phyloP scores from a whole-genome alignment of 2,797 vertebrate species.

The Artibeus jamaicensis region DNA sequence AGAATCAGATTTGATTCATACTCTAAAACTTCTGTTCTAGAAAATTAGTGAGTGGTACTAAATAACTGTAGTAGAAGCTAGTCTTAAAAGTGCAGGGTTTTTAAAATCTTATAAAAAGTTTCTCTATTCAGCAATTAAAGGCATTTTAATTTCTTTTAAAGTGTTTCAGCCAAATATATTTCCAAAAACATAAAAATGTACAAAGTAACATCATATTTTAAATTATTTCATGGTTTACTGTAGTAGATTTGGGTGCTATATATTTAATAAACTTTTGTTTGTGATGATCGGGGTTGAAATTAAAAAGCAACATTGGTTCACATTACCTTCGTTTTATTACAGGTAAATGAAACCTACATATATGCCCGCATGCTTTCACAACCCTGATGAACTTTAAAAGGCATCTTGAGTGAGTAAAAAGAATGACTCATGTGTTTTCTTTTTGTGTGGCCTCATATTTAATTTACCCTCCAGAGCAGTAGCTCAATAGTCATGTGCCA shows the following conservation, averaged over 20 bases:
- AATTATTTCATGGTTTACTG: not conserved
- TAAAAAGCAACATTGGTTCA: not conserved
- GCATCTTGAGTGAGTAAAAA: not conserved
- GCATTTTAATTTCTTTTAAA: not conserved
- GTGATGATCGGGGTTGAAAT: not conserved
- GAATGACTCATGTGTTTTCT: not conserved
- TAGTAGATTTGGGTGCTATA: not conserved
- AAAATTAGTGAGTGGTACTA: not conserved
- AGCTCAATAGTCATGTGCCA: slow-evolving; percentile 42
- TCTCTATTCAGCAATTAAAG: not conserved
- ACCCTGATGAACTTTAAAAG: slow-evolving; percentile 16
- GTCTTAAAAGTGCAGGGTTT: not conserved
- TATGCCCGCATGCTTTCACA: not conserved
- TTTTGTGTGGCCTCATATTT: slow-evolving; percentile 23
- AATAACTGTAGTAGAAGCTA: not conserved
- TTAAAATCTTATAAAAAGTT: not conserved
- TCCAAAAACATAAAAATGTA: not conserved
- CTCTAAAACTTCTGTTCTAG: not conserved
- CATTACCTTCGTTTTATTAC: slow-evolving; percentile 1
- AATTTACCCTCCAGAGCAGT: slow-evolving; percentile 8
- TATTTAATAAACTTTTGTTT: slow-evolving; percentile 21
- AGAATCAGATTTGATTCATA: not conserved
- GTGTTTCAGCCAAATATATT: not conserved
- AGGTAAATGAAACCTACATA: not conserved
- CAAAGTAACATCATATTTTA: not conserved